phyloP scores from a whole-genome alignment of 2,797 vertebrate species.

The Ficedula albicollis region DNA sequence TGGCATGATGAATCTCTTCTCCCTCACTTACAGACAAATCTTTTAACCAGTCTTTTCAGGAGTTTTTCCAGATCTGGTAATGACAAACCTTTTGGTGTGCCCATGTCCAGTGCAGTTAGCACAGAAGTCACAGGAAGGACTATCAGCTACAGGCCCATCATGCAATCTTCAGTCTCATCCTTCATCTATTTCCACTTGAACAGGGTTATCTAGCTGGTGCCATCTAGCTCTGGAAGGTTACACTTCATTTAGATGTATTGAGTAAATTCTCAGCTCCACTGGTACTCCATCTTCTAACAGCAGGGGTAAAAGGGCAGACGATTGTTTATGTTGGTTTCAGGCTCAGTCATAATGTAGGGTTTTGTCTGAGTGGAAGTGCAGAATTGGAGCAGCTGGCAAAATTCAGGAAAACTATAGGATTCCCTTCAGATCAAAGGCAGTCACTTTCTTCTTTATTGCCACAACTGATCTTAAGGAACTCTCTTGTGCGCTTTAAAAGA shows the following conservation, averaged over 20 bases:
- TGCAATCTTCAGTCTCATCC: background rate
- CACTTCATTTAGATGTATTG: slow-evolving; percentile 47
- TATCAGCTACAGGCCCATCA: background rate
- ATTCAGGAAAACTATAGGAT: slow-evolving; percentile 35
- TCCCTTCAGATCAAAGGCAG: slow-evolving; percentile 43
- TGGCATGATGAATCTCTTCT: background rate
- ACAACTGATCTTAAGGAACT: background rate
- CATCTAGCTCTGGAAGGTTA: slow-evolving; percentile 42
- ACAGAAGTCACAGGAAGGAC: background rate
- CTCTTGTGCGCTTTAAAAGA: background rate
- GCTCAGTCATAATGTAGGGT: slow-evolving; percentile 13
- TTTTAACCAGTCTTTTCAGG: background rate
- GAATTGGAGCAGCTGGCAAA: slow-evolving; percentile 44
- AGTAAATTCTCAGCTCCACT: slow-evolving; percentile 40
- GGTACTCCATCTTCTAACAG: slow-evolving; percentile 35
- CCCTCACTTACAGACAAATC: background rate
- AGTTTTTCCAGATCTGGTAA: background rate
- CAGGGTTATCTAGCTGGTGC: slow-evolving; percentile 33
- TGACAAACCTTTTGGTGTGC: background rate
- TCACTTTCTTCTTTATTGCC: slow-evolving; percentile 25
- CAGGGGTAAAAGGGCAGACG: slow-evolving; percentile 45
- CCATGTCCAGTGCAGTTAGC: background rate
- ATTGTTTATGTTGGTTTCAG: slow-evolving; percentile 47
- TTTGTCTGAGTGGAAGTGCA: slow-evolving; percentile 43
- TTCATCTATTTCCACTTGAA: slow-evolving; percentile 11